These are phyloP conservation scores for Dryoscopus gambensis DNA, from an alignment of 2,113 vertebrate species.

Conservation along the genomic window DNA sequence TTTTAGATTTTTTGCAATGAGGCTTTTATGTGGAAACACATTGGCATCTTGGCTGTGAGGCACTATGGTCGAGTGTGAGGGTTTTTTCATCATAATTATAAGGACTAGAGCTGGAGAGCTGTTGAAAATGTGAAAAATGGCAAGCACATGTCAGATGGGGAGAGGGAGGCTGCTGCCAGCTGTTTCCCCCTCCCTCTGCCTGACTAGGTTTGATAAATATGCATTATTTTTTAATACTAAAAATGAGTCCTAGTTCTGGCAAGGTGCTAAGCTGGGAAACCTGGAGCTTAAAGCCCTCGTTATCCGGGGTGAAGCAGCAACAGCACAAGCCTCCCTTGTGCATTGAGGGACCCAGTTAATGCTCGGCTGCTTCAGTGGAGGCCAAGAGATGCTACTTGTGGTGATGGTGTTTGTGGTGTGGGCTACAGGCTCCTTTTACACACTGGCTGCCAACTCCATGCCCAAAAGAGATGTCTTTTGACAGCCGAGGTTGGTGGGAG, in stretches of 20 bases:
- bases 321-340: neutral
- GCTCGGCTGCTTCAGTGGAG: neutral
- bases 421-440: neutral
- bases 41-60: conserved; percentile 5
- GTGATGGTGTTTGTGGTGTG: neutral
- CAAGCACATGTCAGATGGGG: conserved; percentile 10
- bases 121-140: conserved; percentile 16
- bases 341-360: neutral
- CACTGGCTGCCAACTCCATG: neutral
- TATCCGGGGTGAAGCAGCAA: neutral
- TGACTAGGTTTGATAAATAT: conserved; percentile 24
- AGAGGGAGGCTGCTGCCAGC: conserved; percentile 36
- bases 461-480: neutral
- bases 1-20: neutral
- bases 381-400: neutral
- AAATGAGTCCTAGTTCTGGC: conserved; percentile 10
- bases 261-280: conserved; percentile 21
- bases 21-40: conserved; percentile 13
- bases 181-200: neutral
- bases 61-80: neutral
- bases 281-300: neutral
- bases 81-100: neutral
- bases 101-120: conserved; percentile 27
- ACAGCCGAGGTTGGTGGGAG: neutral
- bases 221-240: conserved; percentile 29